Evolutionary conservation across 1,140 invertebrate species (phyloP).

Genomic region (Diabrotica undecimpunctata): DNA sequence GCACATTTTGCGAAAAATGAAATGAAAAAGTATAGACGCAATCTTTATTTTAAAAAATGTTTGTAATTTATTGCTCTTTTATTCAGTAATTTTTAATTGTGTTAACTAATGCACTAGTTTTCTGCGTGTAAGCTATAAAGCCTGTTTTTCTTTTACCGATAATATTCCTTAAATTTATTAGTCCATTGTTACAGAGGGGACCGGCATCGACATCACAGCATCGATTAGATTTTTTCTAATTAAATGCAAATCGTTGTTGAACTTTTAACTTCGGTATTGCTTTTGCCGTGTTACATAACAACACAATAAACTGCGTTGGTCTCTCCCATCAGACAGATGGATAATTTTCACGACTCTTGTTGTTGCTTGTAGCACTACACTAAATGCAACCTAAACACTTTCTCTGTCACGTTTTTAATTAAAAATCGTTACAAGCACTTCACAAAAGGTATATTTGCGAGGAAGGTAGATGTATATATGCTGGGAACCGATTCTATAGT

Average conservation of each 20-base stretch:
- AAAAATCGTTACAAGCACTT: slow-evolving; percentile 2
- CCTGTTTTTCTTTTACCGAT: too few species aligned
- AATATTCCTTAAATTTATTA: too few species aligned
- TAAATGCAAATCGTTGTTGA: slow-evolving; percentile 2
- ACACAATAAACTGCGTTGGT: slow-evolving; percentile 2
- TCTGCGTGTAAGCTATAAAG: too few species aligned
- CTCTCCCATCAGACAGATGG: neutral
- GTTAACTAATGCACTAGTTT: too few species aligned
- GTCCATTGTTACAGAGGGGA: neutral
- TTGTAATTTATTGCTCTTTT: too few species aligned
- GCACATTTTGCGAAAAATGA: too few species aligned
- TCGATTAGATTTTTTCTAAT: neutral
- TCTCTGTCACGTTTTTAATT: slow-evolving; percentile 2
- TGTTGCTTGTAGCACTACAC: slow-evolving; percentile 1
- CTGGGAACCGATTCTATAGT: neutral
- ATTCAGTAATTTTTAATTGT: too few species aligned
- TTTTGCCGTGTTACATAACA: neutral
- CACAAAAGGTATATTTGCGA: neutral
- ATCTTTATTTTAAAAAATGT: too few species aligned
- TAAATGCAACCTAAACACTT: slow-evolving; percentile 1
- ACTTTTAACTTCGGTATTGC: neutral
- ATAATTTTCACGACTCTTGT: neutral
- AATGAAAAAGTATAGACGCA: too few species aligned
- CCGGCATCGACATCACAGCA: neutral
- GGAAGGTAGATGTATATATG: neutral